Evolutionary conservation across 2,113 vertebrate species (phyloP).

Genomic region (Ochotona curzoniae): DNA sequence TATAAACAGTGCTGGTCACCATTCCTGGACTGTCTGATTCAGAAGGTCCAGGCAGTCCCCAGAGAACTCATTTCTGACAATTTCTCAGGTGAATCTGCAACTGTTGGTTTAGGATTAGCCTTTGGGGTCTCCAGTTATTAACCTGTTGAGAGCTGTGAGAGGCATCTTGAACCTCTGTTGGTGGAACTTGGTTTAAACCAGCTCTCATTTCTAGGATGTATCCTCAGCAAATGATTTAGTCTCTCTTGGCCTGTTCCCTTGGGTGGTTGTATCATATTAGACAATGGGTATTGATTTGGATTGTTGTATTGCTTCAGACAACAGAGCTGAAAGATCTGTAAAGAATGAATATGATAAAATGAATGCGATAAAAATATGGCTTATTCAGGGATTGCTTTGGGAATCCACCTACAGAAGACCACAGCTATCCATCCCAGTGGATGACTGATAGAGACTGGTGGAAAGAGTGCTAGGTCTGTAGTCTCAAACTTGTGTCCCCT

Average conservation of each 20-base stretch:
- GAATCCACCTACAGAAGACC: neutral
- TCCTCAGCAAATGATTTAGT: neutral
- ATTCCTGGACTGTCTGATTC: neutral
- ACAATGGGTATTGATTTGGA: neutral
- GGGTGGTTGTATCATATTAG: neutral
- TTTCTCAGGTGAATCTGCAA: neutral
- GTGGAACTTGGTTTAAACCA: neutral
- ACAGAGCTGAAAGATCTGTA: neutral
- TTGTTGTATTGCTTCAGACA: neutral
- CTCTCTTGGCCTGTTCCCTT: neutral
- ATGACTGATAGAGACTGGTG: neutral
- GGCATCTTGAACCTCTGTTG: neutral
- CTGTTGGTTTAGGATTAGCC: neutral
- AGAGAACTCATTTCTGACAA: neutral
- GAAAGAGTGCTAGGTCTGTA: no score
- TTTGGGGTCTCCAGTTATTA: neutral
- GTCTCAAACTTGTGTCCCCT: neutral
- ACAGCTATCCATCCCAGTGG: no score
- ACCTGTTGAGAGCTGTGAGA: neutral
- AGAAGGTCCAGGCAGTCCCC: neutral
- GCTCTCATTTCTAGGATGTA: neutral
- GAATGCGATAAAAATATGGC: neutral
- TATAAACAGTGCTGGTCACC: neutral
- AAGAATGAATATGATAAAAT: neutral
- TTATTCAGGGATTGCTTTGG: neutral